Evolutionary conservation across 2,113 vertebrate species (phyloP).

Genomic region (Bubo bubo): DNA sequence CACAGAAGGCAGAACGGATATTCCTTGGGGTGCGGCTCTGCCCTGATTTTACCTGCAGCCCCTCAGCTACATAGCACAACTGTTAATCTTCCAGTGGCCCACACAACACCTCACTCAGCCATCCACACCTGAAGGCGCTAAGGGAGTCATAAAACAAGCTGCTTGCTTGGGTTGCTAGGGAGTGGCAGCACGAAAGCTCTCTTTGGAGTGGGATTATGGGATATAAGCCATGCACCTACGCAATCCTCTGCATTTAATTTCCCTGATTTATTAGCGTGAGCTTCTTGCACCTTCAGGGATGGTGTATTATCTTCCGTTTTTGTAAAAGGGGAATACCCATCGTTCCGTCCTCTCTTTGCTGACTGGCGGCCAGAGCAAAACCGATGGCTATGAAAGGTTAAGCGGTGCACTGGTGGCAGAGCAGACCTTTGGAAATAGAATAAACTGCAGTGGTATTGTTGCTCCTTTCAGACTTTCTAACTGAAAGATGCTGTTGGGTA

Average conservation of each 20-base stretch:
- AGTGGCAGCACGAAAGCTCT: not conserved
- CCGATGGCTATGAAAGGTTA: not conserved
- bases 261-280: conserved; percentile 52
- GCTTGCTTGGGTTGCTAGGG: not conserved
- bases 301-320: not conserved
- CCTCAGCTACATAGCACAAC: not conserved
- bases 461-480: not conserved
- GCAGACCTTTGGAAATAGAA: not conserved
- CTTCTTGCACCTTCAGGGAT: conserved; percentile 57
- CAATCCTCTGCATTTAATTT: conserved; percentile 29
- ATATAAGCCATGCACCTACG: not conserved
- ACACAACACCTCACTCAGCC: not conserved
- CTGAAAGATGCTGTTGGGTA: not conserved
- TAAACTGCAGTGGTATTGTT: not conserved
- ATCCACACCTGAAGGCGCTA: not conserved
- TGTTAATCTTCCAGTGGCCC: not conserved
- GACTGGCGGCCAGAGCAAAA: not conserved
- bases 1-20: not conserved
- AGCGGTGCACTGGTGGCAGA: not conserved
- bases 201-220: not conserved
- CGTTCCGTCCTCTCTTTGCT: not conserved
- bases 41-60: not conserved
- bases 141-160: not conserved
- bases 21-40: not conserved
- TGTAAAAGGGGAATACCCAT: not conserved